These are phyloP conservation scores for Hyperoplus immaculatus DNA, from an alignment of 2,797 vertebrate species.

Conservation along the genomic window DNA sequence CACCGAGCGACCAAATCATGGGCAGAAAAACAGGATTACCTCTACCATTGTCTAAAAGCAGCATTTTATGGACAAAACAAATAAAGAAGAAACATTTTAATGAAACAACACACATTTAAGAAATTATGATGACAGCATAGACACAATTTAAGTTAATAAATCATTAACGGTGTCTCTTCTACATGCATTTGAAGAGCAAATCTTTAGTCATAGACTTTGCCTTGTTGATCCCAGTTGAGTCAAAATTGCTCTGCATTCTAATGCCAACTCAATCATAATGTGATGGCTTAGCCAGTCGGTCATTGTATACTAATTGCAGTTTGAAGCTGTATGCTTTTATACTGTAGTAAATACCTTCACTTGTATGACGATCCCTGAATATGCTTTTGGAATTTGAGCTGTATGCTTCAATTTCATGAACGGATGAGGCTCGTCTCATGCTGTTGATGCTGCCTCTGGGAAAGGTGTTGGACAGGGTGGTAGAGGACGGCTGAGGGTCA, in stretches of 20 bases:
- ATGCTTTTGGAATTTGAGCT: constrained; percentile 90
- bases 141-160: not conserved
- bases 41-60: constrained; percentile 93
- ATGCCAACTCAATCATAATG: not conserved
- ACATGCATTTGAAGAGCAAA: not conserved
- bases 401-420: constrained; percentile 96
- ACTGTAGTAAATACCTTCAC: constrained; percentile 89
- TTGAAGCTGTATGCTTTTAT: not conserved
- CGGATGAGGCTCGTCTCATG: constrained; percentile 95
- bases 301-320: not conserved
- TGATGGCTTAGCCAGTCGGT: not conserved
- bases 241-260: not conserved
- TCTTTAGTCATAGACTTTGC: not conserved
- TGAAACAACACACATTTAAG: not conserved
- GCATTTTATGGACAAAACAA: constrained; percentile 70
- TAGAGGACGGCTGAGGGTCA: constrained; percentile 90
- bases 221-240: not conserved
- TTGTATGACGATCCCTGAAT: constrained; percentile 93
- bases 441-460: constrained; percentile 94
- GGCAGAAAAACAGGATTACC: constrained; percentile 84
- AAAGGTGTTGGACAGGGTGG: constrained; percentile 90
- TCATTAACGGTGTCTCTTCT: not conserved
- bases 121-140: constrained; percentile 48
- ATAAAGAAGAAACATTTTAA: constrained; percentile 64
- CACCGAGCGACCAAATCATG: constrained; percentile 81